Conservation (phyloP, 2,113 vertebrate genomes). For the Cephalopholis sonnerati region DNA sequence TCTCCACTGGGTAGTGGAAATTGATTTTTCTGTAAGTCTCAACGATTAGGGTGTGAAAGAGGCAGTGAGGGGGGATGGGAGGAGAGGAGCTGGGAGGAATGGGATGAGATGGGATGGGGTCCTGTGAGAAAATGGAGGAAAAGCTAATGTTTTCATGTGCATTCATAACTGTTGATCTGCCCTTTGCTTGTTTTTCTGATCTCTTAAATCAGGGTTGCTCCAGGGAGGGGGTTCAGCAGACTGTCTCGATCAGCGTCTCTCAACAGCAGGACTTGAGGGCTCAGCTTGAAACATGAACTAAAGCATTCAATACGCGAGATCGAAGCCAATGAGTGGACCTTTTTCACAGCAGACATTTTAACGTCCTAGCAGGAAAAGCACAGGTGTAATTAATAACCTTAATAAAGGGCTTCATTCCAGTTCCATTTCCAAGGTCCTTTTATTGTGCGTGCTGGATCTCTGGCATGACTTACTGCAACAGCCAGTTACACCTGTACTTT, state of each 20-base stretch:
- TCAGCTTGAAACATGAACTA: slow-evolving; percentile 7
- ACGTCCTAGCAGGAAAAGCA: slow-evolving; percentile 15
- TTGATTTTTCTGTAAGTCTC: slow-evolving; percentile 82
- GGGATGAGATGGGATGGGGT: slow-evolving; percentile 28
- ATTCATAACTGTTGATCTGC: slow-evolving; percentile 27
- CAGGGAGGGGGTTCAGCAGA: neutral
- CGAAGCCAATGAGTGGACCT: slow-evolving; percentile 19
- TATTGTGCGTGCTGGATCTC: neutral
- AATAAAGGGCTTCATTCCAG: slow-evolving; percentile 21
- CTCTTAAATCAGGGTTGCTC: slow-evolving; percentile 22
- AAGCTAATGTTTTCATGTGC: slow-evolving; percentile 47
- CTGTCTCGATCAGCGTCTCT: neutral
- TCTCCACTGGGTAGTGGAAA: slow-evolving; percentile 74
- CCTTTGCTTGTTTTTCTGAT: slow-evolving; percentile 7
- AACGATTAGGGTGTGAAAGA: slow-evolving; percentile 80
- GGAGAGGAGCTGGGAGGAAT: slow-evolving; percentile 29
- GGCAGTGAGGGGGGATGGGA: slow-evolving; percentile 27
- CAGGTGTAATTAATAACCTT: slow-evolving; percentile 48
- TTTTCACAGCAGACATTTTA: slow-evolving; percentile 33
- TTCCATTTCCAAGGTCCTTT: neutral
- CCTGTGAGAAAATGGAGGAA: slow-evolving; percentile 36
- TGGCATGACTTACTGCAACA: slow-evolving; percentile 11
- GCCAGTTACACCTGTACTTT: neutral
- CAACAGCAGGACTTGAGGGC: slow-evolving; percentile 1
- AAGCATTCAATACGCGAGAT: slow-evolving; percentile 32